phyloP scores from a whole-genome alignment of 2,797 vertebrate species.

The Peromyscus melanophrys region DNA sequence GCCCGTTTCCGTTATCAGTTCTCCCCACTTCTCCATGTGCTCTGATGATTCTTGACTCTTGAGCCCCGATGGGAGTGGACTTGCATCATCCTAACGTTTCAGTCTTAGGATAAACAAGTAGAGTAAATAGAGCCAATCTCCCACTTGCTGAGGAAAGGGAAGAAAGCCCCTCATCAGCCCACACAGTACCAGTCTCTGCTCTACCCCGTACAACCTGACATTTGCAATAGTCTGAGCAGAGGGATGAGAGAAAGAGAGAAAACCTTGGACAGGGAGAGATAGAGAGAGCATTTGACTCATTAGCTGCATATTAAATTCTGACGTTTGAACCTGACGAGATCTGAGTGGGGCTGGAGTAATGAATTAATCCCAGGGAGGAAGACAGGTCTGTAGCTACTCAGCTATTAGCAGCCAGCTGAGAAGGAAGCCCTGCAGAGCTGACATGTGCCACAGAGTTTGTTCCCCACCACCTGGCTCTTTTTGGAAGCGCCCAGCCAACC shows the following conservation, averaged over 20 bases:
- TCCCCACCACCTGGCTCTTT: slow-evolving; percentile 53
- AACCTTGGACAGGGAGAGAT: slow-evolving; percentile 33
- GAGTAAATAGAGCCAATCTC: not conserved
- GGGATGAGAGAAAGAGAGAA: not conserved
- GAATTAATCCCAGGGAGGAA: slow-evolving; percentile 34
- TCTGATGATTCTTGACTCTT: not conserved
- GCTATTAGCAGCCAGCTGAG: slow-evolving; percentile 71
- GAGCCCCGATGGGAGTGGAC: not conserved
- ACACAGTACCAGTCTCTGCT: not conserved
- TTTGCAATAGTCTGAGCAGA: not conserved
- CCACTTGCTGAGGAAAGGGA: not conserved
- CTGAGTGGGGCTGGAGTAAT: rapidly evolving
- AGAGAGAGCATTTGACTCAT: slow-evolving; percentile 46
- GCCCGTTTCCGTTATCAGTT: not conserved
- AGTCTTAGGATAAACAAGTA: not conserved
- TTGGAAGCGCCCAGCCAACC: not conserved
- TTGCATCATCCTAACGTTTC: not conserved
- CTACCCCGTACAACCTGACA: not conserved
- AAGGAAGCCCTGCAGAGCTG: slow-evolving; percentile 28
- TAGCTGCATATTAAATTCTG: slow-evolving; percentile 68
- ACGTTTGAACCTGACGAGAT: slow-evolving; percentile 68
- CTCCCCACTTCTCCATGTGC: not conserved
- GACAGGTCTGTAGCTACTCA: slow-evolving; percentile 51
- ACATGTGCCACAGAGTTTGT: not conserved
- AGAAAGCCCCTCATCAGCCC: not conserved